Conservation (phyloP, 1,140 invertebrate genomes). For the Dendrolimus punctatus region DNA sequence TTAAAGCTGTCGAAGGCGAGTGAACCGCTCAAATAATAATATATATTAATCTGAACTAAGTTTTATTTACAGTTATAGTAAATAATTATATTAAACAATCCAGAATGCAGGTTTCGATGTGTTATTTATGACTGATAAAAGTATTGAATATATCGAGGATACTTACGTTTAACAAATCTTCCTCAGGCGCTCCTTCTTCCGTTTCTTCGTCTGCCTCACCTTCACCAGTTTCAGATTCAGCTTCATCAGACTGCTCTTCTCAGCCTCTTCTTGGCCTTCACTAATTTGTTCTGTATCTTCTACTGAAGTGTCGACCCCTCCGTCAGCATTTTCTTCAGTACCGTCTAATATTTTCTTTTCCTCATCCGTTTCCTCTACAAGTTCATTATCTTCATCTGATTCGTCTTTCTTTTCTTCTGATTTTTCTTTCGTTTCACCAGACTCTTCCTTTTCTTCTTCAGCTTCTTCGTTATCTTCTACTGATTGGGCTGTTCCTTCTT, state of each 20-base stretch:
- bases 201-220: slow-evolving; percentile 17
- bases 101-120: no score
- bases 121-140: no score
- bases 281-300: slow-evolving; percentile 24
- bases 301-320: slow-evolving; percentile 4
- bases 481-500: slow-evolving; percentile 13
- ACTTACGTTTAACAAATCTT: slow-evolving; percentile 74
- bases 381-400: slow-evolving; percentile 25
- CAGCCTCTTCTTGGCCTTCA: slow-evolving; percentile 24
- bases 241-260: slow-evolving; percentile 19
- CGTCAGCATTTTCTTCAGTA: slow-evolving; percentile 15
- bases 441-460: slow-evolving; percentile 21
- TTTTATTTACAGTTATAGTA: no score
- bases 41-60: no score
- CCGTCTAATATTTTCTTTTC: not conserved
- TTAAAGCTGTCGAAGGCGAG: no score
- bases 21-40: no score
- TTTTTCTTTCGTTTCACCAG: slow-evolving; percentile 15
- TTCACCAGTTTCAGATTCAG: slow-evolving; percentile 3
- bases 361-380: slow-evolving; percentile 15
- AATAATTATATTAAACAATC: no score
- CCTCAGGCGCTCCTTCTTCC: slow-evolving; percentile 70
- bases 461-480: slow-evolving; percentile 14
- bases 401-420: slow-evolving; percentile 19
- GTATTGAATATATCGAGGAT: not conserved